Evolutionary conservation across 2,797 vertebrate species (phyloP).

Genomic region (Hafferia zeledoni): DNA sequence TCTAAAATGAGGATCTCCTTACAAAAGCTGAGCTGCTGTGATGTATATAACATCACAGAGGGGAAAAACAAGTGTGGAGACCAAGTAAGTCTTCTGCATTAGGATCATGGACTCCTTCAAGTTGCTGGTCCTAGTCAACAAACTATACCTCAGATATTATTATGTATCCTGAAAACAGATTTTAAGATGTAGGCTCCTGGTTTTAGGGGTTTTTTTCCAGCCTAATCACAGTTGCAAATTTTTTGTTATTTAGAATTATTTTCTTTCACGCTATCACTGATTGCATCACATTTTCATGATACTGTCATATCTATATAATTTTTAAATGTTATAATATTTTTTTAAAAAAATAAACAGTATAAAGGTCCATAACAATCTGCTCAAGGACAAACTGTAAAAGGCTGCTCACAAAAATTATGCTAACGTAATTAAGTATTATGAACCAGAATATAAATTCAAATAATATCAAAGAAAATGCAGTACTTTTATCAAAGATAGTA

Average conservation of each 20-base stretch:
- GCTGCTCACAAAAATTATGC: background rate
- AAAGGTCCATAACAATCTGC: background rate
- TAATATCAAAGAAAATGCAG: background rate
- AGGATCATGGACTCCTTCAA: background rate
- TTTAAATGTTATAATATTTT: background rate
- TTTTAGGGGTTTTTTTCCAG: background rate
- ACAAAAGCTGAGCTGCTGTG: background rate
- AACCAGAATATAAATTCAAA: conserved; percentile 65
- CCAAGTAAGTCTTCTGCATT: background rate
- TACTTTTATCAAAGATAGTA: conserved; percentile 15
- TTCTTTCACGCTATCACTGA: background rate
- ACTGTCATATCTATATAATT: background rate
- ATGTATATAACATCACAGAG: background rate
- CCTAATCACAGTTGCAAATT: background rate
- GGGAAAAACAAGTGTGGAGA: background rate
- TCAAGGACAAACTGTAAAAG: background rate
- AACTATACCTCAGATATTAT: background rate
- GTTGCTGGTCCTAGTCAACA: background rate
- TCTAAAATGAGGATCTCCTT: background rate
- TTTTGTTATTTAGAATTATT: background rate
- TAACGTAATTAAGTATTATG: conserved; percentile 66
- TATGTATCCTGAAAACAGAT: background rate
- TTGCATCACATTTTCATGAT: background rate
- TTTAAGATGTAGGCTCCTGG: background rate
- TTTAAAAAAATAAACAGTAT: background rate